Percentiles rank a stretch among this genome's conserved stretches.
These are phyloP conservation scores for Cydia amplana DNA, from an alignment of 1,140 invertebrate genomes.

Conservation along the genomic window DNA sequence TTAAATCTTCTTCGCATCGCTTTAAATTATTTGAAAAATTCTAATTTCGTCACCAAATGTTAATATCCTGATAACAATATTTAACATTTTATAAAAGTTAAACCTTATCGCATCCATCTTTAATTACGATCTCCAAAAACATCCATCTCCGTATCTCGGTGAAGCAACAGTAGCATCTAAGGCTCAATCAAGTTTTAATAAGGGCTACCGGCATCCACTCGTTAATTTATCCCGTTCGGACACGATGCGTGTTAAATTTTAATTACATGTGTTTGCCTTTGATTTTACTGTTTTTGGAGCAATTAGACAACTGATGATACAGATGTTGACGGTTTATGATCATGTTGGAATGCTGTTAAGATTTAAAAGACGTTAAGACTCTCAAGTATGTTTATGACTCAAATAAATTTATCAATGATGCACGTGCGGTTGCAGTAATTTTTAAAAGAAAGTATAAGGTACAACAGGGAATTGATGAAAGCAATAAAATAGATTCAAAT, in stretches of 20 bases:
- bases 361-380: neutral
- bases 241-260: slow-evolving; percentile 6
- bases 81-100: neutral
- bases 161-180: slow-evolving; percentile 16
- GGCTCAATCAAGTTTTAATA: slow-evolving; percentile 25
- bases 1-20: too few species aligned
- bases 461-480: slow-evolving; percentile 5
- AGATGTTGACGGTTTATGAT: slow-evolving; percentile 13
- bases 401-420: neutral
- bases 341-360: slow-evolving; percentile 6
- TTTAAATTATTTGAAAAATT: too few species aligned
- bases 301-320: slow-evolving; percentile 18
- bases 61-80: neutral
- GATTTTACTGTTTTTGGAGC: slow-evolving; percentile 17
- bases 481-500: slow-evolving; percentile 31
- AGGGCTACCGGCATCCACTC: slow-evolving; percentile 17
- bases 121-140: slow-evolving; percentile 1
- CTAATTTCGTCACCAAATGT: too few species aligned
- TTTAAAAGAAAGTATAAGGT: neutral
- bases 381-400: neutral
- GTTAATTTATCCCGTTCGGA: neutral
- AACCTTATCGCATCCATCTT: neutral
- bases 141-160: slow-evolving; percentile 16
- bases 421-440: neutral
- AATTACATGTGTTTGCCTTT: slow-evolving; percentile 27